Base-by-base conservation (phyloP, 2,888 invertebrate genomes). In the Blera fallax region DNA sequence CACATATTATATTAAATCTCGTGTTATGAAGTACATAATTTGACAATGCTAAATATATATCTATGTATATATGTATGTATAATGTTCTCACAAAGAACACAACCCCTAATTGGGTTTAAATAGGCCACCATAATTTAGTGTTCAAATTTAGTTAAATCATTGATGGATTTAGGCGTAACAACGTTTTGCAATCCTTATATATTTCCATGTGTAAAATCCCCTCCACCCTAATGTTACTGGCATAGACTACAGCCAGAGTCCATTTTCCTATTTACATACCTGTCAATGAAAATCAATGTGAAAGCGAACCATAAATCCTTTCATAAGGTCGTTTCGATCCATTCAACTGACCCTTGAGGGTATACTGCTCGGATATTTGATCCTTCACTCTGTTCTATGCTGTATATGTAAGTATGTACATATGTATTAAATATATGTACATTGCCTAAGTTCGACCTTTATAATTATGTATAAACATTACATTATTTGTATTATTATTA, bases 251-350 rank as follows among this genome's bases (percentile, higher is more conserved):
- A 54, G 37, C 14, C 56, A 29, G 24, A 56, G 48, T 40, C 56
- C 21, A 24, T 34, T 52, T 52, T 24, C 8, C 16, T 10, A 45
- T 65, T 32, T 40, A 64, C 48, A 64, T 62, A 79, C 73, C 79
- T 79, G 73, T 50, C 79, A 73, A 60, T 79, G 73, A 73, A 58
- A 79, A 73, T 16, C 54, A 45, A 64, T 64, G 64, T 72, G 34
- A 72, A 48, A 37, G 40, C 34, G 16, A 79, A 79, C 48, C 45
- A 73, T 79, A 79, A 73, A 65, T 58, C 48, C 65, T 65, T 58
- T 73, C 48, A 64, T 40, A 56, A 37, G 21, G 60, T 5, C 32
- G 60, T 5, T 24, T 8, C 37, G 16, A 32, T 34, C 58, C 37
- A 56, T 18, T 32, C 45, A 24, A n/a, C 21, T 3, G 21, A 7